Evolutionary conservation across 2,113 vertebrate species (phyloP), one percentile per base, ranked within the genome.

Genomic region (Prochilodus magdalenae): DNA sequence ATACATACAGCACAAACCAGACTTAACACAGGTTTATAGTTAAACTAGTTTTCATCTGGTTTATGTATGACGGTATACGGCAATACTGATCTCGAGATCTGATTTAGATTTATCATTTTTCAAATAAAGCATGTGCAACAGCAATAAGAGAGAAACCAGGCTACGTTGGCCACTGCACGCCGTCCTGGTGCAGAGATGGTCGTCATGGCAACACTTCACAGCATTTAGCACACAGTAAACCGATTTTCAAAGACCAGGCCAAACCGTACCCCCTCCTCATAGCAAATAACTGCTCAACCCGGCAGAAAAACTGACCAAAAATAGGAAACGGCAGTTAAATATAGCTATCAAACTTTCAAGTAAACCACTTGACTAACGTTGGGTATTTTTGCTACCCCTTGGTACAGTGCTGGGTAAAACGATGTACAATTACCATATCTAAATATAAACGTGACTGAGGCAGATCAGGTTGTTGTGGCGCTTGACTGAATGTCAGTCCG

Each of bases 151-250:
- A 79, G 51, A 60, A 83, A 73, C 74, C 57, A 75, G 82, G 81
- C 85, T 80, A 86, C 49, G 40, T 27, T 86, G 66, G 57, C 79
- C 36, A 18, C 73, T 49, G 51, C 55, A 82, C 78, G 26, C 36
- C 13, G 51, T 73, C 85, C 73, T 81, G 71, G 69, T 69, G 85
- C 82, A 78, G 66, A 40, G 55, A 29, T 20, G 55, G 85, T 86
- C 51, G 74, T 27, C 82, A 86, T 81, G 30, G 78, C 75, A 83
- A 86, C 81, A 44, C 66, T 70, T 77, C 72, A 74, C 66, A 84
- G 82, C 85, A 78, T 86, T 86, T 81, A 84, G 70, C 69, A 75
- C 77, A 80, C 81, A 69, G 67, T 67, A 86, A 83, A 82, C 80
- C 51, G 74, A 83, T 75, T 82, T 81, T 81, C 81, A 84, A 86